Conservation (phyloP, 2,888 invertebrate species). For the Barypeithes pellucidus region DNA sequence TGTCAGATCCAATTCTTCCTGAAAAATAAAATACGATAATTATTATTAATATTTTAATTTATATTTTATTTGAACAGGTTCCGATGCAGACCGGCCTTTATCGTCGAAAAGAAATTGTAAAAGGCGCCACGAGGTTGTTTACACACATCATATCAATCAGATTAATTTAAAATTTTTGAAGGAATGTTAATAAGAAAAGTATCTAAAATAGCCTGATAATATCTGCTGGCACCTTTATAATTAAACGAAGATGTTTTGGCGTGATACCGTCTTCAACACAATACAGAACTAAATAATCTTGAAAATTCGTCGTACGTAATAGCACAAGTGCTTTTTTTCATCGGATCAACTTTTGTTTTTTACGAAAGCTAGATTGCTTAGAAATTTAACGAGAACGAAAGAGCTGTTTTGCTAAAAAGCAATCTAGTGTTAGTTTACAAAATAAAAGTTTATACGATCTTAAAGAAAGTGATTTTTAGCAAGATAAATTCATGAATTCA, state of each 20-base stretch:
- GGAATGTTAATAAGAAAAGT: constrained; percentile 26
- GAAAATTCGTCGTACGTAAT: too few relatives aligned
- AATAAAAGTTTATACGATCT: too few relatives aligned
- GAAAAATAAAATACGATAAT: constrained; percentile 57
- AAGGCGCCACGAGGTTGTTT: constrained; percentile 15
- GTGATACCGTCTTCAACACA: too few relatives aligned
- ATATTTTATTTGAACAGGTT: not conserved
- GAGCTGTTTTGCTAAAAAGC: too few relatives aligned
- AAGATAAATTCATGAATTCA: too few relatives aligned
- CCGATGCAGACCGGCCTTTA: constrained; percentile 1
- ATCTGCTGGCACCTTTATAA: constrained; percentile 2
- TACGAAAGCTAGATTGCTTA: too few relatives aligned
- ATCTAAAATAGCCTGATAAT: constrained; percentile 13
- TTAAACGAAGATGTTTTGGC: constrained; percentile 12
- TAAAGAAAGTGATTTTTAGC: too few relatives aligned
- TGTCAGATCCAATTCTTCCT: constrained; percentile 95
- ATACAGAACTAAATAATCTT: too few relatives aligned
- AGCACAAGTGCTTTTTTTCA: too few relatives aligned
- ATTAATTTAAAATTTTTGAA: constrained; percentile 7
- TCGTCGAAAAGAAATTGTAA: constrained; percentile 10
- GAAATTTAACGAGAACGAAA: too few relatives aligned
- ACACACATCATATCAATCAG: constrained; percentile 26
- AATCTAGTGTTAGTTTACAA: too few relatives aligned
- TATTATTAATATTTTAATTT: not conserved
- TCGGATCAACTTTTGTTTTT: too few relatives aligned